Base-by-base conservation (phyloP, 2,888 invertebrate species). In the Caenorhabditis sp. region DNA sequence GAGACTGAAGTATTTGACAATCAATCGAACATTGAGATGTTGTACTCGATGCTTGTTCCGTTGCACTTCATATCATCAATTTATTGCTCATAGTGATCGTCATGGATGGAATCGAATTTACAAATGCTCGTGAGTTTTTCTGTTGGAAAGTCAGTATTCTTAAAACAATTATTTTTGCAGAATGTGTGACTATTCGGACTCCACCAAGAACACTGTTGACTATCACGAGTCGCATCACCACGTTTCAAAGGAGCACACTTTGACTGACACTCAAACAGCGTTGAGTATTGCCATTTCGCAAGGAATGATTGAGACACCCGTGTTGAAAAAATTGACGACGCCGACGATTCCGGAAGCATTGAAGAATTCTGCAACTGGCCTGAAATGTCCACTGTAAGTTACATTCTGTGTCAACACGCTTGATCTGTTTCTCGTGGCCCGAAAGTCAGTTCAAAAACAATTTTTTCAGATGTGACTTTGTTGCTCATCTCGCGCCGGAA, bases 171-270 rank as follows among this genome's bases (percentile, higher is more conserved):
- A n/a, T 26, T 17, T 52, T 53, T 64, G 21, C 43, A 57, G 63
- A 31, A 63, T 76, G 26, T 84, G 84, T 58, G 78, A 78, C 58
- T 84, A 84, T 66, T 70, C 74, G 12, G 71, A 78, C n/a, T 66
- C 74, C 59, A 82, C 77, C n/a, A 66, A 73, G 27, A 67, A 72
- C 8, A 70, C 78, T 12, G 80, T 80, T 23, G 69, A 70, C 14
- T 84, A 76, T 67, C 84, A 84, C 61, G 75, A 82, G 31, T 56
- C 70, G 27, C 83, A 79, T 49, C 84, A 84, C 69, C 84, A 84
- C 52, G 31, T 65, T 12, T 49, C 64, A 5, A 58, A 49, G 8
- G 74, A 67, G 27, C 67, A 67, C 26, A 60, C 73, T 25, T 43
- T 73, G 5, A 63, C 63, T 4, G 62, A 61, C 8, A 63, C 63